Percentiles rank a stretch among this genome's conserved stretches.
These are phyloP conservation scores for Ischnura elegans DNA, from an alignment of 2,888 invertebrate species.

Conservation along the genomic window DNA sequence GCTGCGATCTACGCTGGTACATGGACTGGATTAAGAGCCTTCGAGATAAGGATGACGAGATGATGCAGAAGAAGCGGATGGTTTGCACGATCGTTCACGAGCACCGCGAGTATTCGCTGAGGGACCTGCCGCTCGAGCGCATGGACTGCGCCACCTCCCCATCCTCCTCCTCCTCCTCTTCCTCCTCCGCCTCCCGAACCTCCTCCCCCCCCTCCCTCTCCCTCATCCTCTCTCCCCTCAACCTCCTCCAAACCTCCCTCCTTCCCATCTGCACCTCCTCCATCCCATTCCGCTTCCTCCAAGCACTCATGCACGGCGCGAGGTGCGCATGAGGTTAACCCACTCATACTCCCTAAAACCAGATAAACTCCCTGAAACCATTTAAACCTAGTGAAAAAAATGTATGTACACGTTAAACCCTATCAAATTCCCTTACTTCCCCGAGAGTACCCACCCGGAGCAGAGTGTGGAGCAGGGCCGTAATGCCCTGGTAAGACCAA, in stretches of 20 bases:
- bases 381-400: not conserved
- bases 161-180: conserved; percentile 36
- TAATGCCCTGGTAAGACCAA: not conserved
- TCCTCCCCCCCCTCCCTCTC: conserved; percentile 20
- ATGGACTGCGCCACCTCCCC: conserved; percentile 84
- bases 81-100: conserved; percentile 90
- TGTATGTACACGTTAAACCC: not conserved
- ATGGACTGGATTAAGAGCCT: conserved; percentile 88
- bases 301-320: conserved; percentile 37
- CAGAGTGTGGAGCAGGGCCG: not conserved
- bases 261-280: not conserved
- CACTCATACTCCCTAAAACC: not conserved
- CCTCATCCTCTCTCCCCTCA: conserved; percentile 9
- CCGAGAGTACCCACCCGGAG: not conserved
- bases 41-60: conserved; percentile 90
- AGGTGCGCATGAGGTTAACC: not conserved
- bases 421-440: not conserved
- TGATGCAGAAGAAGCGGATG: conserved; percentile 92
- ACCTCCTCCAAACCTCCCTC: not conserved
- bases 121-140: conserved; percentile 89
- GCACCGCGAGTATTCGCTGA: conserved; percentile 90
- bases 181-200: conserved; percentile 48
- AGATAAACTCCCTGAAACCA: not conserved
- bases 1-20: conserved; percentile 94
- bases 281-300: not conserved